Base-by-base conservation (phyloP, 2,113 vertebrate genomes). In the Pelodiscus sinensis region DNA sequence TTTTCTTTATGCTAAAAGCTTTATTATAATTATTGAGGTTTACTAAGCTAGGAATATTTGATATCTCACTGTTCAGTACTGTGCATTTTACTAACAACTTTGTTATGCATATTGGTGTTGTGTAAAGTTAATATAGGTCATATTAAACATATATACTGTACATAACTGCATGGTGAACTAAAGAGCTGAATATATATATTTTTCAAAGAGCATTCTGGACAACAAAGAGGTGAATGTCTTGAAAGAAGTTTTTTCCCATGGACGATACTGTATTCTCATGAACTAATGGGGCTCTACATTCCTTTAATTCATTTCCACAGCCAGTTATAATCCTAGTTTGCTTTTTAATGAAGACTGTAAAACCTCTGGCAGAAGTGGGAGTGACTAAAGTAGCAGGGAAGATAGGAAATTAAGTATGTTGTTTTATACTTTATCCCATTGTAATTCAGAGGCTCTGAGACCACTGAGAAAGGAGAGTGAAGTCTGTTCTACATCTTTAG, bases 231-330 rank as follows among this genome's bases (percentile, higher is more conserved):
- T 3, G 51, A 38, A n/a, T 83, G 16, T 81, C 87, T 92, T 65
- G 22, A 78, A 78, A 92, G 82, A 86, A 31, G 29, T 60, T 87
- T 35, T 65, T 88, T 0, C 24, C 54, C 50, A 22, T 90, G 81
- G 57, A 50, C 86, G 81, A 22, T 51, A 81, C 3, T 3, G 29
- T 57, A 81, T 65, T 79, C 1, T 44, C 3, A 52, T 21, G 38
- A 24, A 54, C 8, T 29, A 38, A 5, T 0, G 0, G 35, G 58
- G 50, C 2, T 13, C 52, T 85, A 9, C 10, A 21, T 14, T 77
- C 54, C 4, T 50, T 31, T 52, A 9, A 3, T 50, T 81, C 75
- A 80, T n/a, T 65, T 18, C 25, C 60, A 56, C 9, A 2, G 68
- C 86, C 79, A 29, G 24, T 31, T 81, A 22, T 24, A 10, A 4